Base-by-base conservation (phyloP, 2,888 invertebrate species). In the Tetranychus piercei region DNA sequence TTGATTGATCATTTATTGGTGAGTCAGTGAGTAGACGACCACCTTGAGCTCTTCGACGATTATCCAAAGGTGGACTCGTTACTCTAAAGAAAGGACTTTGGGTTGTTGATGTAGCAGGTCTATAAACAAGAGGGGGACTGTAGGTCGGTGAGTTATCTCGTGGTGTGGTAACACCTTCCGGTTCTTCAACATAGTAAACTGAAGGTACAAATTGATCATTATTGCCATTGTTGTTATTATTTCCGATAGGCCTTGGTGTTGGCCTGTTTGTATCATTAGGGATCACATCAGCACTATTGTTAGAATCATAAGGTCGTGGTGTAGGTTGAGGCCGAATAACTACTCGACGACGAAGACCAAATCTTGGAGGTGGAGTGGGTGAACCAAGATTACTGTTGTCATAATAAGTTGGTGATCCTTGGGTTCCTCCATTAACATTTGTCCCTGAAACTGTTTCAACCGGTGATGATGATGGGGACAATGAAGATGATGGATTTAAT, bases 341-440 rank as follows among this genome's bases (percentile, higher is more conserved):
- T 11, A 69, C 69, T 23, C 69, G 69, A 20, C 69, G 69, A n/a
- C 69, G 69, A 23, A 69, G 22, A 69, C 69, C 69, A 22, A 69
- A 69, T 69, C 34, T 69, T 69, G 69, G 69, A 69, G 69, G 69
- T 69, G 69, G 69, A 20, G 69, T 69, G 69, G 69, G 69, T 22
- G 69, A 69, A 20, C 11, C 22, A 69, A 4, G n/a, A 20, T 65
- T 65, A n/a, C 15, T 65, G 65, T 65, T 67, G 55, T 55, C 55
- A 55, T 55, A 15, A 55, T 55, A 55, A 15, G 55, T 55, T 55
- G 55, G 15, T 55, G 55, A 55, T 55, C 55, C 55, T 55, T 55
- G 55, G 15, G 55, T 55, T n/a, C 67, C 67, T n/a, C 23, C 23
- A 22, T 69, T 69, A 22, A 11, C 9, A 23, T 22, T 69, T 69